These are phyloP conservation scores for Terrapene triunguis DNA, from an alignment of 2,113 vertebrate genomes.

Conservation along the genomic window DNA sequence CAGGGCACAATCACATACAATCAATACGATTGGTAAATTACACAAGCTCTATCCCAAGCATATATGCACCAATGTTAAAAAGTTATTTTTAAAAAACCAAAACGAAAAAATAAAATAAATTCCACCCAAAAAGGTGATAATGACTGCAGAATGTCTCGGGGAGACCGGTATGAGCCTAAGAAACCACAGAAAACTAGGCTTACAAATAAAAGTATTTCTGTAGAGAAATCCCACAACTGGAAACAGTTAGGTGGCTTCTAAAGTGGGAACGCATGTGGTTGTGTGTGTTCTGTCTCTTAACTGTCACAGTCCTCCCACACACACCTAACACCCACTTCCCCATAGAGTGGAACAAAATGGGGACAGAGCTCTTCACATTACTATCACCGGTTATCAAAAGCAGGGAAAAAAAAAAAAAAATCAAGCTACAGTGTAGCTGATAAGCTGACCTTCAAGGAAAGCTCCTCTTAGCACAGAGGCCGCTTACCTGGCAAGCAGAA, in stretches of 20 bases:
- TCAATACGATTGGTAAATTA: conserved; percentile 90
- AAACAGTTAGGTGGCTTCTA: conserved; percentile 58
- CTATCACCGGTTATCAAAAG: conserved; percentile 21
- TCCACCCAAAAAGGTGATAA: conserved; percentile 90
- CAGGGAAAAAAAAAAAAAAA: neutral
- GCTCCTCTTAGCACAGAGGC: conserved; percentile 48
- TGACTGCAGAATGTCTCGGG: conserved; percentile 87
- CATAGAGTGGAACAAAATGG: conserved; percentile 11
- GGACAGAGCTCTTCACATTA: neutral
- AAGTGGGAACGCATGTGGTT: neutral
- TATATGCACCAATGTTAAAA: conserved; percentile 86
- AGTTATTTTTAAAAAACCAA: conserved; percentile 79
- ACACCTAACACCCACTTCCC: conserved; percentile 1
- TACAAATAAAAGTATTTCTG: conserved; percentile 50
- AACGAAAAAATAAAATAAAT: conserved; percentile 78
- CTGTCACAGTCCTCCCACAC: conserved; percentile 13
- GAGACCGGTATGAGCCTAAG: conserved; percentile 83
- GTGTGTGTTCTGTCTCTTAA: neutral
- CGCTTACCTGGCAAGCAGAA: conserved; percentile 68
- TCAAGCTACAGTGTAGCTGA: conserved; percentile 38
- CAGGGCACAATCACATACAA: conserved; percentile 90
- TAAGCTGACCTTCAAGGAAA: conserved; percentile 51
- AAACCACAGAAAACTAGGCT: conserved; percentile 75
- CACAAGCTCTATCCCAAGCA: conserved; percentile 88
- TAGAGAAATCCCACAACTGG: conserved; percentile 83